These are phyloP conservation scores for Thamnaconus septentrionalis DNA, from an alignment of 2,113 vertebrate species.

Conservation along the genomic window DNA sequence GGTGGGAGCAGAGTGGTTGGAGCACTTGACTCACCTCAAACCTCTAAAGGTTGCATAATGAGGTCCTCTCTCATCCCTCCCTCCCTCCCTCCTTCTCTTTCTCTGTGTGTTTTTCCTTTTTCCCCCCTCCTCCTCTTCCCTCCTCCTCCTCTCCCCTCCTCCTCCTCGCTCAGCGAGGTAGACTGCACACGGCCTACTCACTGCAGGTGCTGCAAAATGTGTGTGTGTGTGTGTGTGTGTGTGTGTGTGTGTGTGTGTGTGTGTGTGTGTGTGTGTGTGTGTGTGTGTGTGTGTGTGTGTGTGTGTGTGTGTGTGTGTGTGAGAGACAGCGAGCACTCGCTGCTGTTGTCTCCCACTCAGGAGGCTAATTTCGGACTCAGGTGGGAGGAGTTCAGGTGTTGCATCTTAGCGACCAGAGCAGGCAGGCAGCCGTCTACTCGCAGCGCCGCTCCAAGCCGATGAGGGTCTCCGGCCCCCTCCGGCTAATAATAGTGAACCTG, in stretches of 20 bases:
- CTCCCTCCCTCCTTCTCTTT: conserved; percentile 15
- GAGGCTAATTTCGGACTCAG: conserved; percentile 55
- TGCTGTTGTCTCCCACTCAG: conserved; percentile 58
- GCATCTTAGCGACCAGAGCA: conserved; percentile 41
- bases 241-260: too few species aligned
- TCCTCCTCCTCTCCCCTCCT: too few species aligned
- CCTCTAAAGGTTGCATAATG: conserved; percentile 72
- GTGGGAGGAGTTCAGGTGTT: conserved; percentile 64
- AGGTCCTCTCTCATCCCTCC: conserved; percentile 52
- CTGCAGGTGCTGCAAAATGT: conserved; percentile 55
- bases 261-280: conserved; percentile 5
- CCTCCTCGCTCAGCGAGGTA: conserved; percentile 37
- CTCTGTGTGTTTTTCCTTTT: neutral
- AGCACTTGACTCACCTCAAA: conserved; percentile 68
- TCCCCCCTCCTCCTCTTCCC: neutral
- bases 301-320: conserved; percentile 5
- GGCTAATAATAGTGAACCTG: too few species aligned
- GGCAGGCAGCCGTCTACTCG: conserved; percentile 14
- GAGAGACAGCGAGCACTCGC: conserved; percentile 7
- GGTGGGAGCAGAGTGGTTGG: conserved; percentile 60
- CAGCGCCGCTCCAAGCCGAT: neutral
- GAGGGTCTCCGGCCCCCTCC: too few species aligned
- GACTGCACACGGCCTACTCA: conserved; percentile 50
- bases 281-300: too few species aligned
- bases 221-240: conserved; percentile 27